Evolutionary conservation across 2,888 invertebrate species (phyloP), one percentile per base, ranked within the genome.

Genomic region (Agelastica alni): DNA sequence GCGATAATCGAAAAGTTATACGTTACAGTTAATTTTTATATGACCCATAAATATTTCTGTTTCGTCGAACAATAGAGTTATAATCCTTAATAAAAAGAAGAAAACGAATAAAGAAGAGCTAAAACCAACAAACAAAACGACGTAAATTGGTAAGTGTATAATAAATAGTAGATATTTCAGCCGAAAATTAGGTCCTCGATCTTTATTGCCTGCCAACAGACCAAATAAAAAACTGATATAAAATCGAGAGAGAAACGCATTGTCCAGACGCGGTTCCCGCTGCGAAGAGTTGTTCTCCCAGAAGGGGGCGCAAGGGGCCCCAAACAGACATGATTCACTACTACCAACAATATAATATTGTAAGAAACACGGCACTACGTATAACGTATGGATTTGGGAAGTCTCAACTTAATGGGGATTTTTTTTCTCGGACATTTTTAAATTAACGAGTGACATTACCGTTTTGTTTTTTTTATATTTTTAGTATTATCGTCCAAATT

Each of bases 151-250:
- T 53, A 58, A 60, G 59, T 51, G 44, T 57, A 57, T 70, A 71
- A 74, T 73, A 74, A 74, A 74, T 73, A 70, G 70, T 68, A 69
- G 64, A 72, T 71, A 73, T 72, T 70, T 73, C 72, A 69, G 62
- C 65, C 68, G 71, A 72, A 75, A 75, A 75, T 75, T 75, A 74
- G 75, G 74, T 73, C 70, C 73, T 74, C 69, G 71, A 71, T 74
- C 71, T 75, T 75, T 74, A 74, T 74, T 71, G 73, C 71, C 73
- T 74, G 73, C 72, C 72, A 73, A 74, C 72, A 67, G 67, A 71
- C 68, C 68, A 69, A 68, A 73, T 71, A 41, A 74, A 74, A 73
- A 72, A 73, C 69, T 67, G 71, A 71, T 72, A 72, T 71, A 70
- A 72, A 69, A 69, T 68, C 60, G 71, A 70, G 70, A 70, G 69